Evolutionary conservation across 2,888 invertebrate species (phyloP).

Genomic region (Nephrotoma guestfalica): DNA sequence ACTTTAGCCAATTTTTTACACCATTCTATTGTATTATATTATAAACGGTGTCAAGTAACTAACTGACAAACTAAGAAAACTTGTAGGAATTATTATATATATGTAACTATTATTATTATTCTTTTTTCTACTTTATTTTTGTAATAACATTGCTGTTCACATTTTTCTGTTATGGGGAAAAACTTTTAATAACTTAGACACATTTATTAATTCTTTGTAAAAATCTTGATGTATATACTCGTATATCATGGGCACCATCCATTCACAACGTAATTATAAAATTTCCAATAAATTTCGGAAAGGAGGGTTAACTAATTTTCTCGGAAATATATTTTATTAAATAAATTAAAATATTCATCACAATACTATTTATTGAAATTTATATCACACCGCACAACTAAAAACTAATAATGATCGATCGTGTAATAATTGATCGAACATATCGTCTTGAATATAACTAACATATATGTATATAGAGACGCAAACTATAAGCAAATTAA

Average conservation of each 20-base stretch:
- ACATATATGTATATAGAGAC: neutral
- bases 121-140: neutral
- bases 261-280: neutral
- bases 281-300: neutral
- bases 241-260: neutral
- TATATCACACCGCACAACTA: neutral
- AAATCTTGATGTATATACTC: neutral
- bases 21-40: neutral
- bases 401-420: neutral
- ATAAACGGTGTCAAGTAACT: constrained; percentile 2
- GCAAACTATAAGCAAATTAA: neutral
- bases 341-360: neutral
- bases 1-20: neutral
- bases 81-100: neutral
- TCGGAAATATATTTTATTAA: neutral
- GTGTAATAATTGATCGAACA: neutral
- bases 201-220: neutral
- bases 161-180: neutral
- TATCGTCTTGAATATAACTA: too few relatives aligned
- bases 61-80: neutral
- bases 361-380: neutral
- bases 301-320: neutral
- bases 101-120: neutral
- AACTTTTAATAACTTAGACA: neutral
- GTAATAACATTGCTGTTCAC: neutral